phyloP scores from a whole-genome alignment of 2,888 invertebrate genomes.

The Cantharis flavilabris region DNA sequence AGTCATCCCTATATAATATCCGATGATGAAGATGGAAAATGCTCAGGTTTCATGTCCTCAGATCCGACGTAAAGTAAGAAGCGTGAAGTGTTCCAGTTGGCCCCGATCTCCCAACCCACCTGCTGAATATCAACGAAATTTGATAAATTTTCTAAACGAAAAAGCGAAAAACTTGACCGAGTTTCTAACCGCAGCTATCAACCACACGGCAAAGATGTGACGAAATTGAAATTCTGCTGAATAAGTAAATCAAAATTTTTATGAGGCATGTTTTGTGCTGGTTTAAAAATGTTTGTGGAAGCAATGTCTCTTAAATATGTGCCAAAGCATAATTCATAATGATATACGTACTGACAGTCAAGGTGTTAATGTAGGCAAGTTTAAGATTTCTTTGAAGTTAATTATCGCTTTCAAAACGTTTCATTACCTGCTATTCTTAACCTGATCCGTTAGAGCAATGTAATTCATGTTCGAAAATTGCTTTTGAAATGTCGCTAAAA shows the following conservation, averaged over 20 bases:
- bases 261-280: neutral
- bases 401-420: neutral
- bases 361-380: neutral
- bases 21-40: too few relatives aligned
- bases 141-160: too few relatives aligned
- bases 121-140: neutral
- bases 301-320: constrained; percentile 18
- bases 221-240: neutral
- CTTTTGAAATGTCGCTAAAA: neutral
- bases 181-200: neutral
- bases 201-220: neutral
- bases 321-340: constrained; percentile 15
- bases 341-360: neutral
- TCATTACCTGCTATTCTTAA: neutral
- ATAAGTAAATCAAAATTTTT: neutral
- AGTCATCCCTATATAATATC: too few relatives aligned
- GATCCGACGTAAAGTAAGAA: too few relatives aligned
- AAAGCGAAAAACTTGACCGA: too few relatives aligned
- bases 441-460: neutral
- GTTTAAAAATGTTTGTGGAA: neutral
- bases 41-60: too few relatives aligned
- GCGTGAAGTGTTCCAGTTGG: too few relatives aligned
- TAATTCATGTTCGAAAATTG: neutral
- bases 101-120: neutral
- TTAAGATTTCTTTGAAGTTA: neutral